These are phyloP conservation scores for Oreonectes daqikongensis DNA, from an alignment of 2,797 vertebrate species.

Conservation along the genomic window DNA sequence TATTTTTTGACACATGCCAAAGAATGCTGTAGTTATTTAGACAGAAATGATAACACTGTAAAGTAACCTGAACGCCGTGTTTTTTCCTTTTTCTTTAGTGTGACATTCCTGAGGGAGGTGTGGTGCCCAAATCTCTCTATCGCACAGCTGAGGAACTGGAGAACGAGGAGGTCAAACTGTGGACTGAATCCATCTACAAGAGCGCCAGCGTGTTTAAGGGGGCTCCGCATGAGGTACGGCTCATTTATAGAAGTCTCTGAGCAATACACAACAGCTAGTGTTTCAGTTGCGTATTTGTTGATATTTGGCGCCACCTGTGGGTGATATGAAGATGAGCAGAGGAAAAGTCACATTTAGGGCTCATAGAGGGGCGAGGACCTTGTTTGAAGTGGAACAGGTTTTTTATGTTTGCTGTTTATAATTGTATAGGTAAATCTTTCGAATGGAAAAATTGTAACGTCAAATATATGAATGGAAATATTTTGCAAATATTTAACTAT, in stretches of 20 bases:
- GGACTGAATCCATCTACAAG: slow-evolving; percentile 94
- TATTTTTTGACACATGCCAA: neutral
- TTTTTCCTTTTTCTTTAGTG: slow-evolving; percentile 73
- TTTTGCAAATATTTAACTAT: too few species aligned
- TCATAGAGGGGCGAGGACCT: too few species aligned
- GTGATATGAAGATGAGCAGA: slow-evolving; percentile 35
- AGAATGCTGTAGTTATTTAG: too few species aligned
- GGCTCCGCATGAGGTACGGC: slow-evolving; percentile 89
- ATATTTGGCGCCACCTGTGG: slow-evolving; percentile 63
- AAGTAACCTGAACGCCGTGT: neutral
- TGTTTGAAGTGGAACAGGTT: too few species aligned
- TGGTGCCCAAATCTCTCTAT: slow-evolving; percentile 92
- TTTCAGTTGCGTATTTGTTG: slow-evolving; percentile 2
- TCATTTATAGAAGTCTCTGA: neutral
- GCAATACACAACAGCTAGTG: neutral
- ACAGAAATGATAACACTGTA: neutral
- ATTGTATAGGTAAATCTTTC: too few species aligned
- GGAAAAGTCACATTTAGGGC: neutral
- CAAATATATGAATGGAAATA: too few species aligned
- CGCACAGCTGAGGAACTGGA: slow-evolving; percentile 90
- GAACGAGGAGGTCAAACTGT: slow-evolving; percentile 84
- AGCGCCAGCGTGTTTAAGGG: slow-evolving; percentile 93
- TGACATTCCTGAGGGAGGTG: slow-evolving; percentile 90
- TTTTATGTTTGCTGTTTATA: too few species aligned
- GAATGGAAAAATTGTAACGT: too few species aligned